A percentile compares a stretch with the other conserved stretches of the same genome.
Conservation (phyloP, 2,113 vertebrate genomes). For the Laticauda colubrina region DNA sequence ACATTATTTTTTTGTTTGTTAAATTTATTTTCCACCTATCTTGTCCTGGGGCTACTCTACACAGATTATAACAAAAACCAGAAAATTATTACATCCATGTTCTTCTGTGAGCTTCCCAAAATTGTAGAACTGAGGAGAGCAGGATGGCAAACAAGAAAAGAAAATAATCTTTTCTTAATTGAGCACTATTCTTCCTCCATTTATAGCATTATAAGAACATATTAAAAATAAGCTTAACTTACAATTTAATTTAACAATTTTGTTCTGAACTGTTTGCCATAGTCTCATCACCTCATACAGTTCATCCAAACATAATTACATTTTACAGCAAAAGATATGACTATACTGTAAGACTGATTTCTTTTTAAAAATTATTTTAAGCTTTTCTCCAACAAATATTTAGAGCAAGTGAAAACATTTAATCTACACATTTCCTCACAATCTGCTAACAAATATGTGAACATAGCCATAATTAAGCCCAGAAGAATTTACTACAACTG, state of each 20-base stretch:
- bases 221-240: neutral
- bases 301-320: neutral
- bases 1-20: neutral
- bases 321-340: neutral
- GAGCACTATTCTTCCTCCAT: neutral
- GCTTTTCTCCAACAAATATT: neutral
- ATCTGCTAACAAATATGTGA: slow-evolving; percentile 1
- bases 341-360: neutral
- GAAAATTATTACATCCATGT: neutral
- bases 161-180: neutral
- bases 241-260: neutral
- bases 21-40: neutral
- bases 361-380: neutral
- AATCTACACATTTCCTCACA: neutral
- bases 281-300: neutral
- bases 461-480: neutral
- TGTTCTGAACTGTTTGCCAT: neutral
- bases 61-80: neutral
- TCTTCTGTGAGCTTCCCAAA: neutral
- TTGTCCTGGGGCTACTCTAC: neutral
- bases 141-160: neutral
- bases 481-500: neutral
- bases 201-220: neutral
- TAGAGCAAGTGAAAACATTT: neutral
- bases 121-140: neutral